Evolutionary conservation across 1,140 invertebrate species (phyloP).

Genomic region (Tetragnatha versicolor): DNA sequence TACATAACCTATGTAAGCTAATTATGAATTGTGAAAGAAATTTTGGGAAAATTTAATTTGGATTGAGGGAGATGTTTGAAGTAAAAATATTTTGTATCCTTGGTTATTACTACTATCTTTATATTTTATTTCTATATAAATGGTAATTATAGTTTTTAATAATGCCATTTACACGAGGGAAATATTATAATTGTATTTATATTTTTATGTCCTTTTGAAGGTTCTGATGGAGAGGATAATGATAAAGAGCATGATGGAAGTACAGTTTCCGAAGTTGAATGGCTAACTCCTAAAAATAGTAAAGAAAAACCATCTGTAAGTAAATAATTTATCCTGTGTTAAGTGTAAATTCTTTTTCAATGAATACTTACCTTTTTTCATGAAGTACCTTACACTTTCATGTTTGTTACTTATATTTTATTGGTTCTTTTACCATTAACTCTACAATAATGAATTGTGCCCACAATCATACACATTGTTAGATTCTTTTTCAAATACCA

Average conservation of each 20-base stretch:
- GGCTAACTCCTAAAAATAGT: conserved; percentile 49
- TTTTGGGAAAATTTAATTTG: not conserved
- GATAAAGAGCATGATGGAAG: conserved; percentile 50
- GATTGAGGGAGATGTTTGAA: not conserved
- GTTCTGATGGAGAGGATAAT: conserved; percentile 52
- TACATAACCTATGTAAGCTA: too few species aligned
- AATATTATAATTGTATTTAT: not conserved
- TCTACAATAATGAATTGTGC: too few species aligned
- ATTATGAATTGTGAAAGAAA: not conserved
- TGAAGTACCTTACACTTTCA: not conserved
- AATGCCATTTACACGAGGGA: not conserved
- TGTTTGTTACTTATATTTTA: not conserved
- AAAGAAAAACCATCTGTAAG: conserved; percentile 34
- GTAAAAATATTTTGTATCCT: too few species aligned
- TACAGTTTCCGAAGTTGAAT: conserved; percentile 54
- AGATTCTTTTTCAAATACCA: too few species aligned
- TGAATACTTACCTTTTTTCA: not conserved
- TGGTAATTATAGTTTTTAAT: not conserved
- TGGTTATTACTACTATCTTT: too few species aligned
- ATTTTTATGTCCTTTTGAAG: conserved; percentile 4
- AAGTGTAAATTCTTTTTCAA: not conserved
- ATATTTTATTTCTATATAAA: not conserved
- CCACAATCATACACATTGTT: too few species aligned
- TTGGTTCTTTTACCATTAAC: not conserved
- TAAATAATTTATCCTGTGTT: not conserved